These are phyloP conservation scores for Anomalospiza imberbis DNA, from an alignment of 2,797 vertebrate species.

Conservation along the genomic window DNA sequence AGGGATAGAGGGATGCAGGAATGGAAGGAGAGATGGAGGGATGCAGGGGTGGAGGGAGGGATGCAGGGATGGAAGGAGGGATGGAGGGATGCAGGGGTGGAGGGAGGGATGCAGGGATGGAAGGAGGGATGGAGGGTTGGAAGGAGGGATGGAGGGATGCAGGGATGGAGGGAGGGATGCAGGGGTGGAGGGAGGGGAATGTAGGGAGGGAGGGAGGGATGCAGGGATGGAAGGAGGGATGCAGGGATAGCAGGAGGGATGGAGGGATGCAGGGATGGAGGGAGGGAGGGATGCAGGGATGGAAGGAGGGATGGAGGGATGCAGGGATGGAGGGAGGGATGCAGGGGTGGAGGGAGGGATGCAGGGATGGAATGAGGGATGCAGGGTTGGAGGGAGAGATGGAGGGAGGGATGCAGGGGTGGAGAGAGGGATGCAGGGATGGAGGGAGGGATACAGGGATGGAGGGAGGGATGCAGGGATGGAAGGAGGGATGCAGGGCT, in stretches of 20 bases:
- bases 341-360: background rate
- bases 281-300: too few relatives aligned
- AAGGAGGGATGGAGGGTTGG: too few relatives aligned
- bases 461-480: too few relatives aligned
- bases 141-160: too few relatives aligned
- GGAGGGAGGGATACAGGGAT: background rate
- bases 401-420: background rate
- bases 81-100: too few relatives aligned
- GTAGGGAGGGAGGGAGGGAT: background rate
- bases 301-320: too few relatives aligned
- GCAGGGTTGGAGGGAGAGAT: background rate
- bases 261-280: accelerated
- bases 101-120: accelerated
- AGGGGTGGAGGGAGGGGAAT: too few relatives aligned
- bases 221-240: background rate
- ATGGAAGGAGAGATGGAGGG: background rate
- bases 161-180: too few relatives aligned
- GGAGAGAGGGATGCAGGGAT: background rate
- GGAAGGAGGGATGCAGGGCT: too few relatives aligned
- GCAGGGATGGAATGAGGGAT: background rate
- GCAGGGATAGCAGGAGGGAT: accelerated
- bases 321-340: too few relatives aligned
- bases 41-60: background rate
- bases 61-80: background rate
- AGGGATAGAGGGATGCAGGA: accelerated